Evolutionary conservation across 2,113 vertebrate species (phyloP), one percentile per base, ranked within the genome.

Genomic region (Oreotrochilus melanogaster): DNA sequence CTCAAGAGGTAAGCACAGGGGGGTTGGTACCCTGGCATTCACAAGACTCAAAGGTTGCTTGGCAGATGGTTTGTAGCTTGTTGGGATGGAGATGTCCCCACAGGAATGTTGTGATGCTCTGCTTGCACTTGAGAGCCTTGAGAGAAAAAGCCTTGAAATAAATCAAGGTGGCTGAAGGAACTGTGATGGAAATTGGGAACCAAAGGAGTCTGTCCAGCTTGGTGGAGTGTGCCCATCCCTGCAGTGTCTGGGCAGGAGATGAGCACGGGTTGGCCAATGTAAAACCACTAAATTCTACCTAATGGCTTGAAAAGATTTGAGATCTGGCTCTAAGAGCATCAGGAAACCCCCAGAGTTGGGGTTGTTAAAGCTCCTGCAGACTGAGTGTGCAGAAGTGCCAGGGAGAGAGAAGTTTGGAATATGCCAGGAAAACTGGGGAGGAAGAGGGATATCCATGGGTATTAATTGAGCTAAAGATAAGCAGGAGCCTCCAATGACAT

Each of bases 11-110:
- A 78, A 60, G 23, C 23, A 11, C 15, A 2, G 15, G 1, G 8
- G 31, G 28, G 10, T 1, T 54, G 47, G 18, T 3, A 17, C 8
- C 48, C 16, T 14, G 14, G 11, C 0, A 0, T 84, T 83, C 56
- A 65, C 45, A 70, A 5, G 22, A 2, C 14, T 7, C 6, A 43
- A 66, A 70, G 1, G 7, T 8, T 33, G 16, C 70, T 58, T 11
- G 42, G 51, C 11, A 30, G 56, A 7, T 7, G 31, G 15, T 12
- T 35, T 8, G 8, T 10, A 45, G 25, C 17, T 72, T 76, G 64
- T 6, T 33, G 76, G 48, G n/a, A 25, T 33, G 21, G 45, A 72
- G 62, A 25, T 30, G 57, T 30, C 75, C 27, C 0, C 12, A 21
- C 0, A 6, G 42, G 9, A 2, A 5, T 6, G 13, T 48, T 58